A percentile compares a stretch with the other conserved stretches of the same genome.
Evolutionary conservation across 2,113 vertebrate genomes (phyloP).

Genomic region (Echinops telfairi): DNA sequence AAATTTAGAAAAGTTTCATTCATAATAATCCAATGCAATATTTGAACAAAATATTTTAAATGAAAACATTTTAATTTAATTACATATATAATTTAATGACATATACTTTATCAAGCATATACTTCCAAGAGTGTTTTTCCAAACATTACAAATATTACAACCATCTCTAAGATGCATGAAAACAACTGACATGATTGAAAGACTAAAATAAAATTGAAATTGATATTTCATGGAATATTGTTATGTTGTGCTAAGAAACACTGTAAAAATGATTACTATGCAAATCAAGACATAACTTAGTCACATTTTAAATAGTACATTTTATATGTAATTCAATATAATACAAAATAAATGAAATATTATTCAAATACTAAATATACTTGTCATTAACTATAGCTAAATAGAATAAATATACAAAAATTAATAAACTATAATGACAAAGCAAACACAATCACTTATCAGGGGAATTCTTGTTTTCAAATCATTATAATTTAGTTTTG

Average conservation of each 20-base stretch:
- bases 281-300: conserved; percentile 45
- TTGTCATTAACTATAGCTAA: conserved; percentile 8
- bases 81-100: conserved; percentile 23
- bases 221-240: neutral
- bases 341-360: neutral
- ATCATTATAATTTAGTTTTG: neutral
- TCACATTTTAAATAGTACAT: neutral
- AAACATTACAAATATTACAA: conserved; percentile 10
- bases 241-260: conserved; percentile 17
- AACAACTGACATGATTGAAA: neutral
- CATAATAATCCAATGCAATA: neutral
- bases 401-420: conserved; percentile 16
- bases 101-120: conserved; percentile 1
- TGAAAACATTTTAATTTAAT: neutral
- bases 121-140: conserved; percentile 31
- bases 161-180: neutral
- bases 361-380: conserved; percentile 54
- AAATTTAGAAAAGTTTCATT: neutral
- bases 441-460: neutral
- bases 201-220: conserved; percentile 44
- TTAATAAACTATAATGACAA: conserved; percentile 15
- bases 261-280: neutral
- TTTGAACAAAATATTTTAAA: too few species aligned
- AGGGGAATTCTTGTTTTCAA: conserved; percentile 3
- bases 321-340: neutral